Evolutionary conservation across 1,140 invertebrate genomes (phyloP).

Genomic region (Aplysia californica): DNA sequence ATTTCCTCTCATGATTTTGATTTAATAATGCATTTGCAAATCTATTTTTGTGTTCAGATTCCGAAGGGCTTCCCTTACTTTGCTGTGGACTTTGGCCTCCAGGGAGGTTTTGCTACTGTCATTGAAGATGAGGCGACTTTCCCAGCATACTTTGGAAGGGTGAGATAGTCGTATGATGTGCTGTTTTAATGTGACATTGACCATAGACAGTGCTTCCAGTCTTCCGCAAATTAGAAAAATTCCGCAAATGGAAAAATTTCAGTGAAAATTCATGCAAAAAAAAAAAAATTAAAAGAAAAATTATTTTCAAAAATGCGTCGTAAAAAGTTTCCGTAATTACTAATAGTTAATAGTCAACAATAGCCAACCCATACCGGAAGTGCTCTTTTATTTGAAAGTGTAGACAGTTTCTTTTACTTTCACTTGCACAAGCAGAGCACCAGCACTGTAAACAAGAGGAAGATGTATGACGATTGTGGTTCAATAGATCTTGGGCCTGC

Average conservation of each 20-base stretch:
- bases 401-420: too few species aligned
- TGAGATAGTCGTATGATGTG: slow-evolving; percentile 58
- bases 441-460: too few species aligned
- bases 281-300: background rate
- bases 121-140: slow-evolving; percentile 94
- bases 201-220: background rate
- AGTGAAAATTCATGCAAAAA: too few species aligned
- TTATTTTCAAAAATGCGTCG: background rate
- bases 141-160: slow-evolving; percentile 91
- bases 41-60: slow-evolving; percentile 70
- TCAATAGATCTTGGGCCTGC: too few species aligned
- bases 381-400: too few species aligned
- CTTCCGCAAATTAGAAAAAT: background rate
- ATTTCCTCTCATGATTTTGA: too few species aligned
- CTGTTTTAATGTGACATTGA: background rate
- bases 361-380: too few species aligned
- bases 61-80: slow-evolving; percentile 97
- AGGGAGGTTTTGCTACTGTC: slow-evolving; percentile 93
- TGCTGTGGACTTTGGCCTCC: slow-evolving; percentile 87
- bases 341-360: background rate
- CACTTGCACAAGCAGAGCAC: too few species aligned
- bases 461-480: too few species aligned
- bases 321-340: background rate
- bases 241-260: too few species aligned
- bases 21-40: too few species aligned